These are phyloP conservation scores for Mergus octosetaceus DNA, from an alignment of 2,797 vertebrate species.

Conservation along the genomic window DNA sequence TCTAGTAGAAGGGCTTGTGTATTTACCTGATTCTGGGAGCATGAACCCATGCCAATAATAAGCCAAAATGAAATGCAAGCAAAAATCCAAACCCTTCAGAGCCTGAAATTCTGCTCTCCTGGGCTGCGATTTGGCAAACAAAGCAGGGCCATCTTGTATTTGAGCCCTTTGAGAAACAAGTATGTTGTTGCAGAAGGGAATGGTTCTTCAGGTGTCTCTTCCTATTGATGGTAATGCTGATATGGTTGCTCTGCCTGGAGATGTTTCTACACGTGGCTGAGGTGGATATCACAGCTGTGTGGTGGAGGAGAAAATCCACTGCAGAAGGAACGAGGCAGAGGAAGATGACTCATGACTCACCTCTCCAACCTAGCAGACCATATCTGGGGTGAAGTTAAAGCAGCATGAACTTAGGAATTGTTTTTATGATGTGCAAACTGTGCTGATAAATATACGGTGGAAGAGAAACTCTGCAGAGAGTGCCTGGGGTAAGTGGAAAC, in stretches of 20 bases:
- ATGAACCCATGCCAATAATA: not conserved
- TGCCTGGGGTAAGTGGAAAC: not conserved
- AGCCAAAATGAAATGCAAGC: not conserved
- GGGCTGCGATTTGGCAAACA: not conserved
- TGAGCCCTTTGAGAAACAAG: not conserved
- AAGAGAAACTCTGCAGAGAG: not conserved
- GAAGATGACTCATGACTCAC: not conserved
- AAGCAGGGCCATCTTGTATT: not conserved
- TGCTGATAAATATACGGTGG: not conserved
- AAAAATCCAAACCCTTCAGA: not conserved
- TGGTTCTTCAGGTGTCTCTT: not conserved
- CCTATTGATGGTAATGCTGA: not conserved
- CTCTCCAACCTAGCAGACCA: not conserved
- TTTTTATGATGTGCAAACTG: not conserved
- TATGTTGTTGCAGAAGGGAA: not conserved
- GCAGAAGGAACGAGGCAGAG: not conserved
- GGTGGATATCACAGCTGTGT: not conserved
- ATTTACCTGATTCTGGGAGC: conserved; percentile 16
- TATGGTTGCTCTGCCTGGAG: not conserved
- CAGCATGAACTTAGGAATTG: not conserved
- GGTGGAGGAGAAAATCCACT: not conserved
- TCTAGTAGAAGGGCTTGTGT: conserved; percentile 13
- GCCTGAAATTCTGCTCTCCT: not conserved
- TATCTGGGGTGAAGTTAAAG: not conserved
- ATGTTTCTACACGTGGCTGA: not conserved